Base-by-base conservation (phyloP, 2,888 invertebrate species). In the Andrena minutula region DNA sequence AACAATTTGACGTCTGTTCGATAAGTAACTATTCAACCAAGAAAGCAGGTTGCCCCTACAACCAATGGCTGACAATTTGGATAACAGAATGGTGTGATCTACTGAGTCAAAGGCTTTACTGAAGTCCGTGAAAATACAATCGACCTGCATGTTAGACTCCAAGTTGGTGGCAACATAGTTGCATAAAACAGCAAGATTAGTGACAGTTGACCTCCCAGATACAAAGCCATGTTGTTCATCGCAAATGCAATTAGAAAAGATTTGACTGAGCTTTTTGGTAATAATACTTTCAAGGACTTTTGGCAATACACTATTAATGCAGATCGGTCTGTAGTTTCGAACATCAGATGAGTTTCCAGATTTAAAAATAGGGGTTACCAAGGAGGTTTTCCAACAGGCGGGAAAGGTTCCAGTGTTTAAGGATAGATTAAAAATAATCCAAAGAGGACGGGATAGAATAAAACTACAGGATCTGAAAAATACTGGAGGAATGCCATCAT, bases 401-500 rank as follows among this genome's bases (percentile, higher is more conserved):
- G 20, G 20, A 26, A 61, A 61, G 3, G 1, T 8, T 2, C 61
- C 61, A 16, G n/a, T 12, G 0, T 4, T 26, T 16, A 61, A n/a
- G 10, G n/a, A 32, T 2, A 2, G 7, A n/a, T 61, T 35, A 7
- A 61, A 61, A 32, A 61, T 61, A 30, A 61, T 61, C 61, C 61
- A 32, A 16, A 35, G 35, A 2, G 61, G 61, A 2, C 30, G 8
- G 5, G 61, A 61, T 16, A 61, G 16, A 32, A 61, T 32, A n/a
- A 6, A 61, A 16, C n/a, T 32, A 7, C 35, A 61, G 2, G 10
- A 16, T 61, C 32, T 35, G 10, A 32, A 2, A 35, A 41, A 12
- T 0, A 61, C 47, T 63, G 26, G 72, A 53, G 41, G 68, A 66
- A 68, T 51, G 0, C 51, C 51, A n/a, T 51, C 51, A 2, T n/a